Conservation (phyloP, 2,888 invertebrate species). For the Euzophera pinguis region DNA sequence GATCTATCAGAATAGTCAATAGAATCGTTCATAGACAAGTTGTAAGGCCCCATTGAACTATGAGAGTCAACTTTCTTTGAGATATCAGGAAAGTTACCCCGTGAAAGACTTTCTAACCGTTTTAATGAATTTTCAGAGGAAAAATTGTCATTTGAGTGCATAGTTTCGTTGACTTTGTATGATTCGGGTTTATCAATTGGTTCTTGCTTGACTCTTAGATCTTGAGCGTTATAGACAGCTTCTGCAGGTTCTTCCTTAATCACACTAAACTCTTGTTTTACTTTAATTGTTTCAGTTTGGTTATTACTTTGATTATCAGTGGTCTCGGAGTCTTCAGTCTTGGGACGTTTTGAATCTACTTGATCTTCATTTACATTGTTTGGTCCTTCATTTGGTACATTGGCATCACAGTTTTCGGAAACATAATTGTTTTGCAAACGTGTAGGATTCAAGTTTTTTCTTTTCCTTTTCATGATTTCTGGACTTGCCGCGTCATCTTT, state of each 20-base stretch:
- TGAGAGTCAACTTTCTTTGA: slow-evolving; percentile 51
- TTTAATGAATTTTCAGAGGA: slow-evolving; percentile 85
- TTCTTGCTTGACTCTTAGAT: slow-evolving; percentile 63
- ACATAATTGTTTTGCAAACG: slow-evolving; percentile 81
- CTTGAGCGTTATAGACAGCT: slow-evolving; percentile 44
- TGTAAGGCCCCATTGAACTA: slow-evolving; percentile 48
- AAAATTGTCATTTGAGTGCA: slow-evolving; percentile 40
- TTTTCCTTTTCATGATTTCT: slow-evolving; percentile 87
- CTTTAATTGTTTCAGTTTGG: slow-evolving; percentile 39
- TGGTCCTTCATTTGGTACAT: slow-evolving; percentile 36
- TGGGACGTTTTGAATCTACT: slow-evolving; percentile 60
- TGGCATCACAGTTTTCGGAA: slow-evolving; percentile 35
- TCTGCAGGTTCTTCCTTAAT: slow-evolving; percentile 55
- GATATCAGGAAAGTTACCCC: slow-evolving; percentile 84
- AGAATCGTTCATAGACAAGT: slow-evolving; percentile 59
- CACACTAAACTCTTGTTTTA: slow-evolving; percentile 45
- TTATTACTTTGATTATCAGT: slow-evolving; percentile 25
- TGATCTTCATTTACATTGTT: slow-evolving; percentile 41
- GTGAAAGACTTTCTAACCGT: slow-evolving; percentile 88
- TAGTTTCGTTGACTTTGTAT: slow-evolving; percentile 39
- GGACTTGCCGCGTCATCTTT: slow-evolving; percentile 76
- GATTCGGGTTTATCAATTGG: slow-evolving; percentile 52
- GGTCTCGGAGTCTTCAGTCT: slow-evolving; percentile 43
- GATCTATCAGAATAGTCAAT: slow-evolving; percentile 74
- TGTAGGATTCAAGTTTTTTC: slow-evolving; percentile 93